Base-by-base conservation (phyloP, 2,797 vertebrate genomes). In the Malacoctenus gilli region DNA sequence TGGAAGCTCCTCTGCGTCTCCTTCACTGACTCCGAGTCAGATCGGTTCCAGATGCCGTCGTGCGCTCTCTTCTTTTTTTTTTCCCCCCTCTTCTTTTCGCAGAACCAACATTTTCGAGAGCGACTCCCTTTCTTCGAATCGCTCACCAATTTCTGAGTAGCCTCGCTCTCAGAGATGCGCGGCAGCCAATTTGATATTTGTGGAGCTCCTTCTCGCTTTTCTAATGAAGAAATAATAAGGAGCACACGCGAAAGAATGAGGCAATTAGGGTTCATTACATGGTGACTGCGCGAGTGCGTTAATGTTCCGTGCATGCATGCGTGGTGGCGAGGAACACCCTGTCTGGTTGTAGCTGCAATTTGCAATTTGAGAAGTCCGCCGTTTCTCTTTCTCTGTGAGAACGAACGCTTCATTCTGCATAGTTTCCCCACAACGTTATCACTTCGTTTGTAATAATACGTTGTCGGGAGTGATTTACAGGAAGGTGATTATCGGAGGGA, bases 31-130 rank as follows among this genome's bases (percentile, higher is more conserved):
- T 64, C 49, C 44, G 31, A 53, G 32, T 63, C 55, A 56, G 43
- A 73, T 70, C 40, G 20, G 16, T 75, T 73, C 59, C 55, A 64
- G 64, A 63, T 52, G 25, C 15, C 25, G 25, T 50, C 2, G 0
- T 38, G 12, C 48, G 35, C 57, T 62, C 3, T 36, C 5, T 35
- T 4, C 14, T 11, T 11, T 2, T 43, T 9, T n/a, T 6, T 54
- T n/a, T n/a, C n/a, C n/a, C n/a, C n/a, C n/a, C n/a, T n/a, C n/a
- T n/a, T n/a, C n/a, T n/a, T n/a, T n/a, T n/a, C n/a, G n/a, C n/a
- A n/a, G n/a, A n/a, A n/a, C n/a, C n/a, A n/a, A n/a, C n/a, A n/a
- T n/a, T n/a, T n/a, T n/a, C n/a, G n/a, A n/a, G n/a, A n/a, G n/a
- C n/a, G n/a, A n/a, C n/a, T n/a, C n/a, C n/a, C n/a, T n/a, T n/a